These are phyloP conservation scores for Agonopterix heracliana DNA, from an alignment of 2,888 invertebrate species.

Conservation along the genomic window DNA sequence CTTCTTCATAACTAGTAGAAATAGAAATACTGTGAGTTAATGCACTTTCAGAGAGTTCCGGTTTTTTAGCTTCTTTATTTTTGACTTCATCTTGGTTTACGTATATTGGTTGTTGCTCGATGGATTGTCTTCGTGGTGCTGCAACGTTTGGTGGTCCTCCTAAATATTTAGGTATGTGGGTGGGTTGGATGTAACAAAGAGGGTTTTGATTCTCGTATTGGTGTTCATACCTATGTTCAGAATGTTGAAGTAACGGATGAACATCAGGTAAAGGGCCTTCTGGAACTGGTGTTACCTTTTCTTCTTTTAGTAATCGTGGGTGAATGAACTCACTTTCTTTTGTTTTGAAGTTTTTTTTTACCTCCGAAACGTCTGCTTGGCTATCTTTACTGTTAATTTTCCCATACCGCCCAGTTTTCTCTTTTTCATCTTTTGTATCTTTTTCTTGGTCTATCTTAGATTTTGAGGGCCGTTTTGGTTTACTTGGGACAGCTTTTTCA, in stretches of 20 bases:
- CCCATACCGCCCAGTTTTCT: constrained; percentile 53
- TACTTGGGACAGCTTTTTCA: constrained; percentile 62
- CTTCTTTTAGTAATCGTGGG: constrained; percentile 64
- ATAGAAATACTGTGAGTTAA: constrained; percentile 64
- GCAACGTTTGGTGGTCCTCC: constrained; percentile 72
- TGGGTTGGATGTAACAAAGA: constrained; percentile 72
- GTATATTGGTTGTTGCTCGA: constrained; percentile 64
- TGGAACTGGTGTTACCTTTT: constrained; percentile 66
- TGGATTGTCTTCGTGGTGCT: constrained; percentile 41
- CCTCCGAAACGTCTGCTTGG: constrained; percentile 51
- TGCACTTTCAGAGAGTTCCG: constrained; percentile 60
- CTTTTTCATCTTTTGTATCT: constrained; percentile 36
- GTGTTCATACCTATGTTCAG: constrained; percentile 85
- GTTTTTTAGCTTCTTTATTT: constrained; percentile 33
- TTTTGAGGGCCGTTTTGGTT: constrained; percentile 65
- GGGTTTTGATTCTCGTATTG: constrained; percentile 75
- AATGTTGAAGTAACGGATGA: constrained; percentile 86
- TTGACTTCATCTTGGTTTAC: constrained; percentile 67
- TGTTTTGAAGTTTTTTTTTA: constrained; percentile 75
- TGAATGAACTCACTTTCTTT: constrained; percentile 75
- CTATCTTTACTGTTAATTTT: constrained; percentile 61
- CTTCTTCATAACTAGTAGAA: constrained; percentile 59
- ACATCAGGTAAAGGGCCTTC: constrained; percentile 63
- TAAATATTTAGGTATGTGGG: constrained; percentile 78
- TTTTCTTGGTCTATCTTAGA: constrained; percentile 49